These are phyloP conservation scores for Caenorhabditis virilis DNA, from an alignment of 2,888 invertebrate species.

Conservation along the genomic window DNA sequence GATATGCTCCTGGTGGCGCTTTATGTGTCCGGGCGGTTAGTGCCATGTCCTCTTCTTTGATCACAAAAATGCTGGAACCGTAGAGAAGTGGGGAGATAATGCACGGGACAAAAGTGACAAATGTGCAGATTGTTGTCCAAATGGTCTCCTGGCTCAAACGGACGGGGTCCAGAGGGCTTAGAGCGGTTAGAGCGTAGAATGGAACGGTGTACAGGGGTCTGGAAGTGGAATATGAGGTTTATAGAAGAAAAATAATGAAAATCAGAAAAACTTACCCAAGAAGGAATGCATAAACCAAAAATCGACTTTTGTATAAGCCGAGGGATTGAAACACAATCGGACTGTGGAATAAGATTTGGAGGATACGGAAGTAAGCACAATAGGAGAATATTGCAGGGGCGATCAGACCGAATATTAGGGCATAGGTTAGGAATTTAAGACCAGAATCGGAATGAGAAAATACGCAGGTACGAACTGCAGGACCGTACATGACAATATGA, in stretches of 20 bases:
- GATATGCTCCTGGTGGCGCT: slow-evolving; percentile 43
- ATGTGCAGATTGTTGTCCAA: slow-evolving; percentile 57
- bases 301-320: slow-evolving; percentile 67
- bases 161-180: slow-evolving; percentile 45
- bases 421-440: slow-evolving; percentile 67
- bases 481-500: slow-evolving; percentile 66
- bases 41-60: slow-evolving; percentile 69
- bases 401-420: slow-evolving; percentile 67
- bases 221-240: slow-evolving; percentile 16
- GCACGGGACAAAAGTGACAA: slow-evolving; percentile 57
- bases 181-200: slow-evolving; percentile 60
- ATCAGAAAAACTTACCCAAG: slow-evolving; percentile 47
- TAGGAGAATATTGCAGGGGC: slow-evolving; percentile 61
- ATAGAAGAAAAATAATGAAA: background rate
- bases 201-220: slow-evolving; percentile 66
- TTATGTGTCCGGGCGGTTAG: slow-evolving; percentile 65
- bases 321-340: slow-evolving; percentile 68
- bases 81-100: slow-evolving; percentile 62
- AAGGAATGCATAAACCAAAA: slow-evolving; percentile 66
- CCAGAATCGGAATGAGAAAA: slow-evolving; percentile 64
- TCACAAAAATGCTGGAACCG: slow-evolving; percentile 64
- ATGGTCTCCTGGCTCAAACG: slow-evolving; percentile 44
- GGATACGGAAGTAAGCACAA: slow-evolving; percentile 67
- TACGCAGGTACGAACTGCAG: slow-evolving; percentile 57
- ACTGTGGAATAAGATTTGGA: slow-evolving; percentile 67